Evolutionary conservation across 2,113 vertebrate genomes (phyloP).

Genomic region (Cochlearius cochlearius): DNA sequence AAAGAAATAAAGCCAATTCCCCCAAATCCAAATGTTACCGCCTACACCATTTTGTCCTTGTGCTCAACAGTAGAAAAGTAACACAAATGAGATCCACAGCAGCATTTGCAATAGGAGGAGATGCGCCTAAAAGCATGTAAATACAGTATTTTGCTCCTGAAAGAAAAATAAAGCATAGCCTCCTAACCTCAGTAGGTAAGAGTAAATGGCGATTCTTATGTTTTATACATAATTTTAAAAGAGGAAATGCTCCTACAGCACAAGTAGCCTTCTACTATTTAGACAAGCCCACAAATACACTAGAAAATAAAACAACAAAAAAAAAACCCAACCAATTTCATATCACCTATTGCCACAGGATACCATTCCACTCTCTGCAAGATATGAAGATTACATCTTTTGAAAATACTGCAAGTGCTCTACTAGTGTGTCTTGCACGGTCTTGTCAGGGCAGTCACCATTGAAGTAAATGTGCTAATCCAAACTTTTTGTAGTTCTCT

Average conservation of each 20-base stretch:
- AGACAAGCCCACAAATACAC: neutral
- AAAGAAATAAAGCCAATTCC: neutral
- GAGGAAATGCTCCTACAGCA: neutral
- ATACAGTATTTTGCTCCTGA: neutral
- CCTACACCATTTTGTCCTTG: neutral
- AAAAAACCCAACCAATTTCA: neutral
- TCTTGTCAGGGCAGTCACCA: neutral
- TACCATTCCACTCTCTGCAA: neutral
- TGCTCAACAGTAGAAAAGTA: neutral
- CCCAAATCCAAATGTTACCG: neutral
- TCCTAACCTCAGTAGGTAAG: neutral
- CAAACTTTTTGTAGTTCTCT: neutral
- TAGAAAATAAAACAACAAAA: neutral
- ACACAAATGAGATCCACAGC: neutral
- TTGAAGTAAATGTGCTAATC: neutral
- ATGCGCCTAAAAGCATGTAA: neutral
- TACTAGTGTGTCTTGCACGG: rapidly evolving
- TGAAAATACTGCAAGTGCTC: neutral
- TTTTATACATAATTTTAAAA: neutral
- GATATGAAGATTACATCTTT: neutral
- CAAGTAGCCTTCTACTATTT: neutral
- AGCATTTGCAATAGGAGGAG: neutral
- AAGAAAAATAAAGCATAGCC: neutral
- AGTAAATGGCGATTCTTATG: neutral
- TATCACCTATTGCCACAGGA: neutral